A percentile compares a stretch with the other conserved stretches of the same genome.
Evolutionary conservation across 2,113 vertebrate species (phyloP).

Genomic region (Rhynchomys soricoides): DNA sequence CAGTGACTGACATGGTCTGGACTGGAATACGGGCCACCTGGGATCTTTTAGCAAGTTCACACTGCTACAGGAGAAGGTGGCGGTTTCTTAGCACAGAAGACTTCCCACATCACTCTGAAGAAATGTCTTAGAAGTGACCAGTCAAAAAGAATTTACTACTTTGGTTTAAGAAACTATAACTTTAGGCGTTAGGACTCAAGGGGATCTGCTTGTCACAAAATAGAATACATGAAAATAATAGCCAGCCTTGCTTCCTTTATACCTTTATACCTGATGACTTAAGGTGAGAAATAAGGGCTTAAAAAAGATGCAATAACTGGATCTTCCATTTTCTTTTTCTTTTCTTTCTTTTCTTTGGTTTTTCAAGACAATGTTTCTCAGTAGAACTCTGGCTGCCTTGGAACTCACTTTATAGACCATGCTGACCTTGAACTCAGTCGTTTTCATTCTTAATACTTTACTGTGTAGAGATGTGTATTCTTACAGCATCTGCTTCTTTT

Average conservation of each 20-base stretch:
- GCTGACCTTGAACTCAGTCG: neutral
- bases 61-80: neutral
- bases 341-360: too few species aligned
- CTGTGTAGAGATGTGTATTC: neutral
- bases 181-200: neutral
- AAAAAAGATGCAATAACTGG: neutral
- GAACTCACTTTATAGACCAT: too few species aligned
- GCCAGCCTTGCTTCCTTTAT: neutral
- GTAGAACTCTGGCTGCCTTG: too few species aligned
- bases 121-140: constrained; percentile 26
- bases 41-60: constrained; percentile 23
- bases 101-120: neutral
- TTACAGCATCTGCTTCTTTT: neutral
- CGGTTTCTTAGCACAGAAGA: neutral
- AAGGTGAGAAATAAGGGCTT: constrained; percentile 7
- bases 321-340: constrained; percentile 26
- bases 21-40: neutral
- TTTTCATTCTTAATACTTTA: constrained; percentile 21
- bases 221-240: neutral
- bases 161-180: neutral
- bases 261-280: constrained; percentile 31
- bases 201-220: neutral
- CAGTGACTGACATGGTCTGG: neutral
- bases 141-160: neutral
- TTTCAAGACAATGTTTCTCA: neutral